phyloP scores from a whole-genome alignment of 2,888 invertebrate species.

The Charanyca ferruginea region DNA sequence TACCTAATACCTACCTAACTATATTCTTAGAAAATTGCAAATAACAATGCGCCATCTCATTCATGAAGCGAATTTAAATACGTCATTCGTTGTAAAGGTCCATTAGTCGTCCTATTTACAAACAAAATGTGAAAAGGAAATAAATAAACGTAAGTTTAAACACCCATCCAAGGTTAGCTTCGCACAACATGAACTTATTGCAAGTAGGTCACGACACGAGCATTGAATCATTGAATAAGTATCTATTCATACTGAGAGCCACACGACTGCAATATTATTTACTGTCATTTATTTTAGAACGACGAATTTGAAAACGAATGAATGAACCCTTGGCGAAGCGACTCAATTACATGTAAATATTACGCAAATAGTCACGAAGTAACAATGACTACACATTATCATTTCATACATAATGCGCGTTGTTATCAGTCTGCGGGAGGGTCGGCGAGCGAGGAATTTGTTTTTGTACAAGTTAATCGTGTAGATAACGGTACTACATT shows the following conservation, averaged over 20 bases:
- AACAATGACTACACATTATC: slow-evolving; percentile 81
- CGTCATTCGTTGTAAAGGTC: slow-evolving; percentile 18
- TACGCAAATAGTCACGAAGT: slow-evolving; percentile 73
- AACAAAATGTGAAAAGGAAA: slow-evolving; percentile 38
- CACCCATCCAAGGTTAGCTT: slow-evolving; percentile 43
- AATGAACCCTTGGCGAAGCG: slow-evolving; percentile 50
- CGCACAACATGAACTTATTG: slow-evolving; percentile 36
- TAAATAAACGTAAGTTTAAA: slow-evolving; percentile 32
- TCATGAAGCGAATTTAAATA: slow-evolving; percentile 1
- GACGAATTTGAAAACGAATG: slow-evolving; percentile 38
- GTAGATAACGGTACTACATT: slow-evolving; percentile 84
- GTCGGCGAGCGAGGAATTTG: slow-evolving; percentile 81
- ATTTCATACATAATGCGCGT: slow-evolving; percentile 81
- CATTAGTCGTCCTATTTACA: slow-evolving; percentile 6
- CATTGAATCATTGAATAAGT: slow-evolving; percentile 54
- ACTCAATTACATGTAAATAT: slow-evolving; percentile 72
- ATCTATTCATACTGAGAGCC: slow-evolving; percentile 36
- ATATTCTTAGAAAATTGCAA: slow-evolving; percentile 9
- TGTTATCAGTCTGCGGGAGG: slow-evolving; percentile 78
- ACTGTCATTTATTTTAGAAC: slow-evolving; percentile 33
- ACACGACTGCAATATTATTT: slow-evolving; percentile 32
- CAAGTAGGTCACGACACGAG: slow-evolving; percentile 53
- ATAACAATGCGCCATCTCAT: background rate
- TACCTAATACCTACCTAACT: no score
- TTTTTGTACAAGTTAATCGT: slow-evolving; percentile 84